Conservation (phyloP, 2,888 invertebrate species). For the Xiphydria camelus region DNA sequence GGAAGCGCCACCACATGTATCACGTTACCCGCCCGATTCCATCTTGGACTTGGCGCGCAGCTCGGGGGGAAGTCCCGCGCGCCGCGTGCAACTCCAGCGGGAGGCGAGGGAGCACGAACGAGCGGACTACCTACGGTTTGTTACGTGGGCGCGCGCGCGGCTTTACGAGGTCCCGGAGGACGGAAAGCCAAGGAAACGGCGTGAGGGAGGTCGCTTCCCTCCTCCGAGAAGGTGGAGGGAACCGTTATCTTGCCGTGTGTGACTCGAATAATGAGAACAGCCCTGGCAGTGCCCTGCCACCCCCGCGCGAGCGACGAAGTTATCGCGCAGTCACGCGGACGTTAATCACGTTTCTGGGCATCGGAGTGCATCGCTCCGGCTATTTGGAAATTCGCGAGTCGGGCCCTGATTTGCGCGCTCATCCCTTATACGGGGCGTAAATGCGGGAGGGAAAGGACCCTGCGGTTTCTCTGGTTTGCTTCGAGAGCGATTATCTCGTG, state of each 20-base stretch:
- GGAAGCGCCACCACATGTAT: too few relatives aligned
- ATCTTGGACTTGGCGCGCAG: not conserved
- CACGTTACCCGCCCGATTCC: not conserved
- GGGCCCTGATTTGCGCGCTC: too few relatives aligned
- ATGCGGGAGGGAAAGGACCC: too few relatives aligned
- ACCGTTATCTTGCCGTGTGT: slow-evolving; percentile 42
- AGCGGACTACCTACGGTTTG: slow-evolving; percentile 38
- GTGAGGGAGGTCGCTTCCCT: slow-evolving; percentile 32
- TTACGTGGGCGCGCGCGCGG: slow-evolving; percentile 38
- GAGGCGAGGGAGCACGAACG: slow-evolving; percentile 22
- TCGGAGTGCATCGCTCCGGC: too few relatives aligned
- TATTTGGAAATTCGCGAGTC: too few relatives aligned
- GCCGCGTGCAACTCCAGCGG: not conserved
- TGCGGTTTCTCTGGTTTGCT: too few relatives aligned
- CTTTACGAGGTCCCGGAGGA: slow-evolving; percentile 46
- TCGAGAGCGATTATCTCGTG: too few relatives aligned
- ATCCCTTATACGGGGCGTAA: too few relatives aligned
- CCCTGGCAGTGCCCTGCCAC: too few relatives aligned
- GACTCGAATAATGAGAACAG: slow-evolving; percentile 47
- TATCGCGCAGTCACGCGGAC: slow-evolving; percentile 14
- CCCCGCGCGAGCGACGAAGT: slow-evolving; percentile 31
- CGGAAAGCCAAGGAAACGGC: slow-evolving; percentile 33
- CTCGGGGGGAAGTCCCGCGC: too few relatives aligned
- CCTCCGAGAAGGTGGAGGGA: slow-evolving; percentile 28
- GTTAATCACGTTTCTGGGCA: slow-evolving; percentile 22